Evolutionary conservation across 2,113 vertebrate genomes (phyloP).

Genomic region (Cichladusa arquata): DNA sequence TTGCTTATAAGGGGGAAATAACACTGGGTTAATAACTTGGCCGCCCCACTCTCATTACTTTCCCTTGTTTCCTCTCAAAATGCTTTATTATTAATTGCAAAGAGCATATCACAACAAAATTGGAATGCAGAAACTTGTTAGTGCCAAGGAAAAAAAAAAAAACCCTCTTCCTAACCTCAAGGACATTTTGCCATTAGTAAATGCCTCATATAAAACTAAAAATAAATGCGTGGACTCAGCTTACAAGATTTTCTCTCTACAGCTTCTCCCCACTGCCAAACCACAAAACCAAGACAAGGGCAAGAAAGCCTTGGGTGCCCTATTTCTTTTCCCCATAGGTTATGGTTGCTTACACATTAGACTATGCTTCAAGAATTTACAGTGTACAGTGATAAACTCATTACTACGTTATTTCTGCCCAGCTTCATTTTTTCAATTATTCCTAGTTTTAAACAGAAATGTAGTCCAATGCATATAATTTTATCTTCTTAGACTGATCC

Average conservation of each 20-base stretch:
- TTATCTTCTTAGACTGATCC: neutral
- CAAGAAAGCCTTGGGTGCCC: neutral
- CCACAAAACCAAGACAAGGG: neutral
- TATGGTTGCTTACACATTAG: neutral
- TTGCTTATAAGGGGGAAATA: neutral
- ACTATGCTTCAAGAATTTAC: slow-evolving; percentile 1
- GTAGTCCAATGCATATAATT: neutral
- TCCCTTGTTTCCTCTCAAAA: slow-evolving; percentile 1
- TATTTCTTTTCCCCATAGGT: neutral
- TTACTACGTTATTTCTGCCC: neutral
- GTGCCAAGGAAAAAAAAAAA: neutral
- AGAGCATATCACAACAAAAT: slow-evolving; percentile 10
- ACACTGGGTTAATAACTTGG: slow-evolving; percentile 17
- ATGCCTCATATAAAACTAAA: slow-evolving; percentile 14
- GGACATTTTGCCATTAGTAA: slow-evolving; percentile 45
- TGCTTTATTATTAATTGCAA: slow-evolving; percentile 41
- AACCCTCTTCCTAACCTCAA: neutral
- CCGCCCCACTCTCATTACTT: neutral
- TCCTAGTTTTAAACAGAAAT: neutral
- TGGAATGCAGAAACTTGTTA: neutral
- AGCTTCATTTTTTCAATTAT: neutral
- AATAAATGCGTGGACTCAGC: neutral
- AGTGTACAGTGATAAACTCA: neutral
- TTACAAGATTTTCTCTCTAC: neutral
- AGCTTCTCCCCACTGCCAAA: neutral